Evolutionary conservation across 2,888 invertebrate species (phyloP), one percentile per base, ranked within the genome.

Genomic region (Drosophila percnosoma): DNA sequence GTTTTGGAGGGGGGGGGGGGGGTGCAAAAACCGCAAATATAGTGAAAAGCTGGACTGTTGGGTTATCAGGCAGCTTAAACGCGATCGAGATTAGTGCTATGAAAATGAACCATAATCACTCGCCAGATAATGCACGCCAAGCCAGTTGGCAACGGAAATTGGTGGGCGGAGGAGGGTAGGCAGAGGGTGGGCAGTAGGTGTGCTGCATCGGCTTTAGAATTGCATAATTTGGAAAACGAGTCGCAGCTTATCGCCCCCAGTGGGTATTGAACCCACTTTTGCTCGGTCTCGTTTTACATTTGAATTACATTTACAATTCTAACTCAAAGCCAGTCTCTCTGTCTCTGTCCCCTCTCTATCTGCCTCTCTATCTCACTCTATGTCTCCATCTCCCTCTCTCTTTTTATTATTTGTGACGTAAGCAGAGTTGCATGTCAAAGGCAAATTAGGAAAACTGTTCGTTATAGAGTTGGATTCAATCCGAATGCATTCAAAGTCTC

Each of bases 341-440:
- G 4, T 1, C 38, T 2, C 27, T 18, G 4, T 24, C 36, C 51
- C 1, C 31, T 31, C 31, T 31, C 8, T 29, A 0, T 29, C 27
- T 6, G 2, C 0, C 31, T 42, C 10, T 10, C 42, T 33, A 4
- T 27, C 27, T 4, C 27, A 0, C 51, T n/a, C 51, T 1, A 27
- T 27, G 2, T 24, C 27, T 1, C 51, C 0, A 11, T 31, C 31
- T 6, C 4, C 1, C 21, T 42, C 10, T 6, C 42, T 33, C n/a
- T 57, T 13, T 68, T 33, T 34, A 33, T 53, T 31, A 21, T 15
- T 27, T 55, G 74, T 88, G 86, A 80, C 80, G 75, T 80, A 77
- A 81, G 55, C 53, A 13, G 54, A 29, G 70, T 85, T 76, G 85
- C 85, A 85, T 86, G 85, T 89, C 88, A 89, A 89, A 85, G 75